Conservation (phyloP, 2,797 vertebrate species). For the Cirrhinus molitorella region DNA sequence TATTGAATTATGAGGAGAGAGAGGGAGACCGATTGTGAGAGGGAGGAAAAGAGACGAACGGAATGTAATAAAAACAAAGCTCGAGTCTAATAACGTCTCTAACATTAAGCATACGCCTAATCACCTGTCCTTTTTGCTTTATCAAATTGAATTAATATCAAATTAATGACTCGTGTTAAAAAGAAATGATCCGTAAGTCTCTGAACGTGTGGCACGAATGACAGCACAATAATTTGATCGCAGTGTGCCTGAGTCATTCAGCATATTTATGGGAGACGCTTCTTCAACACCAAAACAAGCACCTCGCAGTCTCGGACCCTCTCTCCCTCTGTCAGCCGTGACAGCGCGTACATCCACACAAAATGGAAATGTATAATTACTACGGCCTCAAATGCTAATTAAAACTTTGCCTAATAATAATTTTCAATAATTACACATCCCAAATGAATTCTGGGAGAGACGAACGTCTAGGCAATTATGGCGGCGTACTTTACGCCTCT, state of each 20-base stretch:
- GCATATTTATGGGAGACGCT: conserved; percentile 11
- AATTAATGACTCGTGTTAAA: conserved; percentile 26
- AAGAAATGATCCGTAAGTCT: conserved; percentile 13
- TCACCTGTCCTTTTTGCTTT: neutral
- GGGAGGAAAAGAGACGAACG: neutral
- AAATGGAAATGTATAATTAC: conserved; percentile 78
- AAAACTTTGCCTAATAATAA: conserved; percentile 80
- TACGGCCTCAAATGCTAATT: conserved; percentile 76
- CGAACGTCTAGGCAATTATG: conserved; percentile 69
- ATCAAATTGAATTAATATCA: conserved; percentile 6
- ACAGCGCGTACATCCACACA: conserved; percentile 44
- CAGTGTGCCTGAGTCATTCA: conserved; percentile 24
- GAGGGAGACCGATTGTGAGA: neutral
- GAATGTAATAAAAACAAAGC: conserved; percentile 9
- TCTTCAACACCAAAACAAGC: conserved; percentile 34
- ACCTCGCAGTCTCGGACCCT: conserved; percentile 15
- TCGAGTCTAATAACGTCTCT: conserved; percentile 1
- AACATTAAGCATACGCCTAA: conserved; percentile 14
- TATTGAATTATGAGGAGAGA: conserved; percentile 1
- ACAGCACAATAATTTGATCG: conserved; percentile 27
- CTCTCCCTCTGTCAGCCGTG: conserved; percentile 62
- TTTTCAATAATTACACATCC: conserved; percentile 79
- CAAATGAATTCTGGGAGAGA: conserved; percentile 67
- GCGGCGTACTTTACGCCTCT: conserved; percentile 62
- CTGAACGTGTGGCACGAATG: conserved; percentile 22